Evolutionary conservation across 2,888 invertebrate genomes (phyloP).

Genomic region (Xestobium rufovillosum): DNA sequence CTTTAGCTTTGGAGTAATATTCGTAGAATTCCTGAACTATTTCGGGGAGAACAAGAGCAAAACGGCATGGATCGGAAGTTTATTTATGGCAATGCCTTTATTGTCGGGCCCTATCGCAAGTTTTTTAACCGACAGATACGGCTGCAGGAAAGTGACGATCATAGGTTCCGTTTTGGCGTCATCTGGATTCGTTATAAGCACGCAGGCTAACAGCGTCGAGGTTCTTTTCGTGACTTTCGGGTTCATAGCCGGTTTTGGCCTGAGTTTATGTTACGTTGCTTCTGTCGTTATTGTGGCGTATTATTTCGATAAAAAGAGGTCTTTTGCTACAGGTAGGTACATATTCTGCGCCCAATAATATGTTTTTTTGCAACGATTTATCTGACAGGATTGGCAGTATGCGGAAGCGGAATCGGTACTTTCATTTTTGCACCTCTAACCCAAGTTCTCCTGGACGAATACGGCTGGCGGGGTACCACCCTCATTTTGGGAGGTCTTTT

Average conservation of each 20-base stretch:
- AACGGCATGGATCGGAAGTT: conserved; percentile 83
- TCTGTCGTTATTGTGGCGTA: conserved; percentile 86
- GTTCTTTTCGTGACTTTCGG: conserved; percentile 76
- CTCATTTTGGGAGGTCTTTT: conserved; percentile 75
- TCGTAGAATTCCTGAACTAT: conserved; percentile 74
- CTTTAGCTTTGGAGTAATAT: conserved; percentile 87
- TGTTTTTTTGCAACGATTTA: too few species aligned
- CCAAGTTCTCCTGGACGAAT: conserved; percentile 63
- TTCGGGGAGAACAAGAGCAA: conserved; percentile 79
- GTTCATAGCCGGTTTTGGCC: conserved; percentile 73
- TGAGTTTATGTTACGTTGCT: conserved; percentile 82
- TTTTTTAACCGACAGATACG: conserved; percentile 74
- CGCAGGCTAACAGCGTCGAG: conserved; percentile 67
- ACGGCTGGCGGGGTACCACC: conserved; percentile 78
- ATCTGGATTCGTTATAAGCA: conserved; percentile 68
- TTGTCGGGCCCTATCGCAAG: conserved; percentile 79
- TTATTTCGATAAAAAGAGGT: conserved; percentile 78
- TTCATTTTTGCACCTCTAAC: conserved; percentile 79
- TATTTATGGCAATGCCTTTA: conserved; percentile 88
- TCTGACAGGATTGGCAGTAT: conserved; percentile 79
- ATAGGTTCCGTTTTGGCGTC: conserved; percentile 70
- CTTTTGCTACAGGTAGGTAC: conserved; percentile 79
- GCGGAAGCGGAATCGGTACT: conserved; percentile 83
- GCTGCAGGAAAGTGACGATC: conserved; percentile 72
- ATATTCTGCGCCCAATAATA: too few species aligned